Percentiles rank a stretch among this genome's conserved stretches.
These are phyloP conservation scores for Calephelis nemesis DNA, from an alignment of 1,140 invertebrate genomes.

Conservation along the genomic window DNA sequence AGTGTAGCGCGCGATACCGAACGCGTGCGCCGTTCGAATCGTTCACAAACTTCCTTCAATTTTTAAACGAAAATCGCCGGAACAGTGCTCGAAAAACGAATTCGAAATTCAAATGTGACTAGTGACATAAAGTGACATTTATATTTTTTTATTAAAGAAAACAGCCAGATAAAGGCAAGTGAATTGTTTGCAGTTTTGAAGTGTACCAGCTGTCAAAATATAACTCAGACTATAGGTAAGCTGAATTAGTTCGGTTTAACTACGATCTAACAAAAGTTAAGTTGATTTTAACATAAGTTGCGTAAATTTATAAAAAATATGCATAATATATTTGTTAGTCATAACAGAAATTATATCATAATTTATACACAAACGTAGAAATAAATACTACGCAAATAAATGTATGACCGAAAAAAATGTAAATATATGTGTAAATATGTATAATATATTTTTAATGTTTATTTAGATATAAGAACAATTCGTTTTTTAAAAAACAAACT, in stretches of 20 bases:
- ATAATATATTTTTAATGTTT: too few species aligned
- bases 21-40: slow-evolving; percentile 45
- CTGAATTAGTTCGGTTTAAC: slow-evolving; percentile 25
- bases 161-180: slow-evolving; percentile 26
- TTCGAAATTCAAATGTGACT: slow-evolving; percentile 40
- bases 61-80: slow-evolving; percentile 37
- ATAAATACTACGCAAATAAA: neutral
- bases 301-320: neutral
- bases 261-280: neutral
- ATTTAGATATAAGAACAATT: too few species aligned
- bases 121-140: slow-evolving; percentile 45
- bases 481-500: too few species aligned
- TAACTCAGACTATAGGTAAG: slow-evolving; percentile 54
- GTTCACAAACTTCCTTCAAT: slow-evolving; percentile 31
- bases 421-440: too few species aligned
- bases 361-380: neutral
- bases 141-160: slow-evolving; percentile 29
- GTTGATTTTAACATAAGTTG: neutral
- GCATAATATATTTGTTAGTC: neutral
- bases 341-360: neutral
- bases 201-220: slow-evolving; percentile 60
- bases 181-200: slow-evolving; percentile 53
- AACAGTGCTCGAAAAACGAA: slow-evolving; percentile 32
- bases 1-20: slow-evolving; percentile 53
- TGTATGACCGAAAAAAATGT: too few species aligned